Conservation (phyloP, 2,797 vertebrate species). For the Neoniphon sammara region DNA sequence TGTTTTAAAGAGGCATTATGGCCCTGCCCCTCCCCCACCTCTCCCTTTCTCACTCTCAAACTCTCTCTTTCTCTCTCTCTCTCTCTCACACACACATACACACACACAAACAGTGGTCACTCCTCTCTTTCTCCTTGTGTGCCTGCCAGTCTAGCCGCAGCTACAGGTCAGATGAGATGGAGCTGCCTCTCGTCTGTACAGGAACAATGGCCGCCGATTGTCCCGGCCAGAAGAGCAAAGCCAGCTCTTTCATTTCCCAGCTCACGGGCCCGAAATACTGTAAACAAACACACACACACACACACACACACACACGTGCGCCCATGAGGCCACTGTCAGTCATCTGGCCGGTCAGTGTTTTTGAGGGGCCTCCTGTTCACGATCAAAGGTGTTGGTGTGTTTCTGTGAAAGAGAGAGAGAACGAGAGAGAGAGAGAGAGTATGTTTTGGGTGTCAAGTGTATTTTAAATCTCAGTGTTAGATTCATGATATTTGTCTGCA, state of each 20-base stretch:
- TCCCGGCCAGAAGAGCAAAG: slow-evolving; percentile 68
- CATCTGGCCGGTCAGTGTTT: slow-evolving; percentile 41
- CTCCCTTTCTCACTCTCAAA: slow-evolving; percentile 33
- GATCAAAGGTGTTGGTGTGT: not conserved
- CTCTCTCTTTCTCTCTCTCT: slow-evolving; percentile 43
- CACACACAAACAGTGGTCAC: slow-evolving; percentile 14
- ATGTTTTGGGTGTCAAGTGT: too few relatives aligned
- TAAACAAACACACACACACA: slow-evolving; percentile 53
- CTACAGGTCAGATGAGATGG: slow-evolving; percentile 48
- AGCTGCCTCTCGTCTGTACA: slow-evolving; percentile 61
- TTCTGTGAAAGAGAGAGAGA: too few relatives aligned
- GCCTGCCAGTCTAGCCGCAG: slow-evolving; percentile 50
- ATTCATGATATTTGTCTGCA: not conserved
- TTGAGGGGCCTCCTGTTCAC: slow-evolving; percentile 12
- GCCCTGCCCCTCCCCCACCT: slow-evolving; percentile 34
- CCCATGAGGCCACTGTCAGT: slow-evolving; percentile 35
- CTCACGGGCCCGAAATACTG: slow-evolving; percentile 36
- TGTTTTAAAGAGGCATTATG: slow-evolving; percentile 47
- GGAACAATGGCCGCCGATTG: slow-evolving; percentile 72
- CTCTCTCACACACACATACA: slow-evolving; percentile 8
- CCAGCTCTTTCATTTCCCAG: slow-evolving; percentile 67
- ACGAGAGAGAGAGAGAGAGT: too few relatives aligned
- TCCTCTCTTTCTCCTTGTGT: slow-evolving; percentile 38
- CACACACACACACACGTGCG: not conserved
- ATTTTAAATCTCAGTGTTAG: not conserved